phyloP scores from a whole-genome alignment of 2,797 vertebrate species.

The Phoeniculus purpureus region DNA sequence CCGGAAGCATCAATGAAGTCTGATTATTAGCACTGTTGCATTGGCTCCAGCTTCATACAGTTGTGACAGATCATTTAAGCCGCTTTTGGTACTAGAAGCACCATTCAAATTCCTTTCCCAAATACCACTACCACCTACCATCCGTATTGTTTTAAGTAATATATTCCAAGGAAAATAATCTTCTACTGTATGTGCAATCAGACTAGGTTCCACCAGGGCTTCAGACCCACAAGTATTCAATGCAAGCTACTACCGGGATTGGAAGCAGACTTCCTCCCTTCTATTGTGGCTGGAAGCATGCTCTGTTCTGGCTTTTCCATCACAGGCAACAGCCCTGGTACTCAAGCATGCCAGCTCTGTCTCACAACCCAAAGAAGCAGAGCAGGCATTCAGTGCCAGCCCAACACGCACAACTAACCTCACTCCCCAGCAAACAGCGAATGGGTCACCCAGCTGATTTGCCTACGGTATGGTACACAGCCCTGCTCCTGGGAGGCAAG shows the following conservation, averaged over 20 bases:
- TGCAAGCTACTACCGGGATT: not conserved
- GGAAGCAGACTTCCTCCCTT: not conserved
- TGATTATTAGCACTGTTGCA: not conserved
- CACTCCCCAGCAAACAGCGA: not conserved
- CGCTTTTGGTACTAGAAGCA: not conserved
- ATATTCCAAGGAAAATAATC: not conserved
- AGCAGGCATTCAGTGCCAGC: not conserved
- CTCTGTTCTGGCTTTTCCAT: not conserved
- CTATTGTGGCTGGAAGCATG: slow-evolving; percentile 27
- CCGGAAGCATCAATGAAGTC: not conserved
- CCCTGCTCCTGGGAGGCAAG: not conserved
- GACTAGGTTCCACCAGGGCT: not conserved
- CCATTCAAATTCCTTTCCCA: not conserved
- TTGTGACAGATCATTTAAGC: not conserved
- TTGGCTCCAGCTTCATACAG: not conserved
- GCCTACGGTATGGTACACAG: not conserved
- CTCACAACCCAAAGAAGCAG: not conserved
- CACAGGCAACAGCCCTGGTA: accelerated
- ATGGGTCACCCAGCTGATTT: not conserved
- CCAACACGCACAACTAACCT: accelerated
- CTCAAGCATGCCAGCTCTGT: not conserved
- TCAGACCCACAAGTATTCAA: not conserved
- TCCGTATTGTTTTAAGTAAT: not conserved
- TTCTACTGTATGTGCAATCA: not conserved
- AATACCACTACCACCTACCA: not conserved